Conservation (phyloP, 2,113 vertebrate genomes). For the Cyanoramphus novaezelandiae region DNA sequence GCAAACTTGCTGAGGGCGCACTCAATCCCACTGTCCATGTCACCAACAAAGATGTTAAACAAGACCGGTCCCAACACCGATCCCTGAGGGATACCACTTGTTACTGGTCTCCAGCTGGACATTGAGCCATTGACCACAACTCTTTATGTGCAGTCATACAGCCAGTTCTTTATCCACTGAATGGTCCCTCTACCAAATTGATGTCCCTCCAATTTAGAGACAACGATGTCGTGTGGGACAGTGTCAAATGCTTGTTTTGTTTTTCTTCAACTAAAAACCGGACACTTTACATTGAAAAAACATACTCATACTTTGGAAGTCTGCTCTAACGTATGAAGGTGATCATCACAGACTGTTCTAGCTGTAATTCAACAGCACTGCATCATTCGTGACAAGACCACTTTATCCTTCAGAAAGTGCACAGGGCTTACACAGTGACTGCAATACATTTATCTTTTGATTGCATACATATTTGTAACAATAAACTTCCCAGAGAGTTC, state of each 20-base stretch:
- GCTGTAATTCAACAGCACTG: not conserved
- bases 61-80: too few relatives aligned
- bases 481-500: not conserved
- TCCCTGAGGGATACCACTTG: too few relatives aligned
- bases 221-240: too few relatives aligned
- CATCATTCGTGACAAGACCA: not conserved
- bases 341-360: not conserved
- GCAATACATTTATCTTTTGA: not conserved
- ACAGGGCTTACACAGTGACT: not conserved
- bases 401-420: not conserved
- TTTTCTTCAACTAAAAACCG: not conserved
- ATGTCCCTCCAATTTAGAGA: too few relatives aligned
- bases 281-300: not conserved
- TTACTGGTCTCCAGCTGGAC: too few relatives aligned
- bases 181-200: too few relatives aligned
- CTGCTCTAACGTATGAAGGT: not conserved
- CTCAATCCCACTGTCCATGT: too few relatives aligned
- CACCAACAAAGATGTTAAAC: too few relatives aligned
- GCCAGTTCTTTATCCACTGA: too few relatives aligned
- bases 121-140: too few relatives aligned
- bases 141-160: too few relatives aligned
- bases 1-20: too few relatives aligned
- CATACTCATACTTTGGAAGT: not conserved
- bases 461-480: not conserved
- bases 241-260: not conserved